A percentile compares a stretch with the other conserved stretches of the same genome.
Conservation (phyloP, 2,888 invertebrate species). For the Euphydryas editha region DNA sequence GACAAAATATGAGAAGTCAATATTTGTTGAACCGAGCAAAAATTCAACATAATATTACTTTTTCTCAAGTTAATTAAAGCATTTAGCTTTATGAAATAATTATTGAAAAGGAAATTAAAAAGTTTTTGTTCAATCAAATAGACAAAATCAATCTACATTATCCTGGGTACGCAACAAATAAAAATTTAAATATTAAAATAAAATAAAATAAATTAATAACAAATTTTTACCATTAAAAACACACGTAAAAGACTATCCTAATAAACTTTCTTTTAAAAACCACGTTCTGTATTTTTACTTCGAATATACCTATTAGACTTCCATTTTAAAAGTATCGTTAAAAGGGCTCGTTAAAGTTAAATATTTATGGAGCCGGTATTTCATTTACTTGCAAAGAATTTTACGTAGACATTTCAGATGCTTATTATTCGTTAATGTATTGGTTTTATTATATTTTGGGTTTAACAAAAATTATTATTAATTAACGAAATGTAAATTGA, state of each 20-base stretch:
- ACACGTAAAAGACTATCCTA: constrained; percentile 21
- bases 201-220: not conserved
- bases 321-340: constrained; percentile 45
- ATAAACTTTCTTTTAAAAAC: constrained; percentile 29
- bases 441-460: constrained; percentile 17
- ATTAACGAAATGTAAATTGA: not conserved
- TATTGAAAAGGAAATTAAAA: not conserved
- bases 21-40: not conserved
- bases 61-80: not conserved
- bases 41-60: not conserved
- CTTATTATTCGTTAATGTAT: constrained; percentile 42
- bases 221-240: constrained; percentile 10
- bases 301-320: constrained; percentile 40
- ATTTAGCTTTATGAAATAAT: not conserved
- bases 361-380: constrained; percentile 44
- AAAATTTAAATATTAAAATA: constrained; percentile 3
- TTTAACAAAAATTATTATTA: constrained; percentile 8
- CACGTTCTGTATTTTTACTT: constrained; percentile 52
- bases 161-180: not conserved
- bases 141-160: not conserved
- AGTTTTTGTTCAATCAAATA: too few species aligned
- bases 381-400: constrained; percentile 37
- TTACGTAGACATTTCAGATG: constrained; percentile 33
- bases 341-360: constrained; percentile 45
- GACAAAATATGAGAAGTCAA: too few species aligned